These are phyloP conservation scores for Mesitornis unicolor DNA, from an alignment of 2,113 vertebrate genomes.

Conservation along the genomic window DNA sequence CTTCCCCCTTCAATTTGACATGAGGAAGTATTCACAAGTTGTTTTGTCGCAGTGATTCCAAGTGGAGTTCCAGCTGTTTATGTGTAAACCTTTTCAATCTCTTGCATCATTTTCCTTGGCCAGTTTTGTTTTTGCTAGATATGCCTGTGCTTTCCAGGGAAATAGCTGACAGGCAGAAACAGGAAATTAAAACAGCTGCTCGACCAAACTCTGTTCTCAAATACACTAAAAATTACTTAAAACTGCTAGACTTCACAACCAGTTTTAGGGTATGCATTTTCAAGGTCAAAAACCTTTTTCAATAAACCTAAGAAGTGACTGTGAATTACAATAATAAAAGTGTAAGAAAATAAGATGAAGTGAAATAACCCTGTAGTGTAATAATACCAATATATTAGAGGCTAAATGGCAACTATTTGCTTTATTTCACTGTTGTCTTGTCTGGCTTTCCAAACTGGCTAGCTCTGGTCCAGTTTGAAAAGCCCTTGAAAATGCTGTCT, in stretches of 20 bases:
- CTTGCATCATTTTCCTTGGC: not conserved
- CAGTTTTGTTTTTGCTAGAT: not conserved
- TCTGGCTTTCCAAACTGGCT: not conserved
- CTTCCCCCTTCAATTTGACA: not conserved
- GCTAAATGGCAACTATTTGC: not conserved
- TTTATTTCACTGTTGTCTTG: not conserved
- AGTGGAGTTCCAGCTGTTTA: not conserved
- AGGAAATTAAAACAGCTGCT: conserved; percentile 8
- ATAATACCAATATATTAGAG: not conserved
- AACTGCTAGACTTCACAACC: not conserved
- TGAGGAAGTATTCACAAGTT: not conserved
- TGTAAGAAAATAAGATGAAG: not conserved
- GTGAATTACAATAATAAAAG: not conserved
- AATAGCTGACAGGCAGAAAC: not conserved
- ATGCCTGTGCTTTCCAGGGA: not conserved
- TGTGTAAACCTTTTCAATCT: not conserved
- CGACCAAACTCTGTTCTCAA: not conserved
- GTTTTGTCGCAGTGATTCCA: not conserved
- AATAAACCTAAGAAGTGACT: not conserved
- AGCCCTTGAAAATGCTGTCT: not conserved
- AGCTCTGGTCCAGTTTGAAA: not conserved
- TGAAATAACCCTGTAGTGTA: not conserved
- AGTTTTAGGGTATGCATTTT: not conserved
- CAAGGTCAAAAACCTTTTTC: not conserved
- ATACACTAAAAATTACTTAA: not conserved